phyloP scores from a whole-genome alignment of 2,888 invertebrate species.

The Nemurella pictetii region DNA sequence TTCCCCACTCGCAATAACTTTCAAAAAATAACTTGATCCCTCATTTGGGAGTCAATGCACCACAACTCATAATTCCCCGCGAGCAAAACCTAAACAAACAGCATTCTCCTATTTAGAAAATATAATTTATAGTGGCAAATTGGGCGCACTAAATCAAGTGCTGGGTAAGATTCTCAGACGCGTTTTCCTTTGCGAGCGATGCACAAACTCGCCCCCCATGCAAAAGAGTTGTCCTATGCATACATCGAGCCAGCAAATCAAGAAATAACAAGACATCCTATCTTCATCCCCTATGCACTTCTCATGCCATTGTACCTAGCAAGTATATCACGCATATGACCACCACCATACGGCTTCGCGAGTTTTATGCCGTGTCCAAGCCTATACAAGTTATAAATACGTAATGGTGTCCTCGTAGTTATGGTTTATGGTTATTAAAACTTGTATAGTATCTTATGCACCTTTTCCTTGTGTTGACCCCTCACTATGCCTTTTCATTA shows the following conservation, averaged over 20 bases:
- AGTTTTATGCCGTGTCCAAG: slow-evolving; percentile 20
- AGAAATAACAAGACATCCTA: slow-evolving; percentile 14
- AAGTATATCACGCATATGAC: neutral
- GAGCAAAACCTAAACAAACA: slow-evolving; percentile 14
- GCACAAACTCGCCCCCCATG: neutral
- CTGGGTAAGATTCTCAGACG: neutral
- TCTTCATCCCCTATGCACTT: neutral
- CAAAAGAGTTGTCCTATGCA: neutral
- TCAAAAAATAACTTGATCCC: neutral
- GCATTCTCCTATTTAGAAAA: slow-evolving; percentile 2
- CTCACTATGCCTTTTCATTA: slow-evolving; percentile 20
- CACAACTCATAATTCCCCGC: neutral
- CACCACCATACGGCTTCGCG: neutral
- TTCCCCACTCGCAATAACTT: neutral
- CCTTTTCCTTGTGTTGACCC: neutral
- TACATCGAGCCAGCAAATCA: slow-evolving; percentile 7
- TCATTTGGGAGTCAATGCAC: neutral
- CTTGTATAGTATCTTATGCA: slow-evolving; percentile 13
- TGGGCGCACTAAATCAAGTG: slow-evolving; percentile 1
- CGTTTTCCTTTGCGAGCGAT: neutral
- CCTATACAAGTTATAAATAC: slow-evolving; percentile 21
- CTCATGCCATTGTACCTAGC: neutral
- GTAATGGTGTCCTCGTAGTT: slow-evolving; percentile 26
- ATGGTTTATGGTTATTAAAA: slow-evolving; percentile 33
- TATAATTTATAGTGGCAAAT: slow-evolving; percentile 24